Percentiles rank a stretch among this genome's conserved stretches.
These are phyloP conservation scores for Rhynchotus rufescens DNA, from an alignment of 2,797 vertebrate species.

Conservation along the genomic window DNA sequence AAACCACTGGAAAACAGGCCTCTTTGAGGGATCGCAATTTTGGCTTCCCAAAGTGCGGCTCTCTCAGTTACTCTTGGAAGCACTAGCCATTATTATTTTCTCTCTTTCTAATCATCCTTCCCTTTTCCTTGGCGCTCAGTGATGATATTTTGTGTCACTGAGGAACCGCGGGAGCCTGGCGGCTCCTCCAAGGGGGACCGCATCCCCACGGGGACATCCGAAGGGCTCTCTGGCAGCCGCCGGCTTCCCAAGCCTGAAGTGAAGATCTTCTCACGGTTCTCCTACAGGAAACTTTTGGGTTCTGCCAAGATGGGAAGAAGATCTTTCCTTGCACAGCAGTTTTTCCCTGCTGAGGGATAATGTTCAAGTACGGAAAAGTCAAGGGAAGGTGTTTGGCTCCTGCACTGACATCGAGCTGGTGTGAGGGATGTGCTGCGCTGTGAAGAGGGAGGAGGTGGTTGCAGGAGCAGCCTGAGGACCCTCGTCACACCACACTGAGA, in stretches of 20 bases:
- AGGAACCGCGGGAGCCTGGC: not conserved
- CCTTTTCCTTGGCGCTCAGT: rapidly evolving
- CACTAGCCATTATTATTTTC: slow-evolving; percentile 31
- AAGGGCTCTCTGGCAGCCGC: not conserved
- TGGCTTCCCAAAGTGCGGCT: slow-evolving; percentile 46
- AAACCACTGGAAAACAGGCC: slow-evolving; percentile 46
- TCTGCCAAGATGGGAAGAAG: not conserved
- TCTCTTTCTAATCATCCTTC: not conserved
- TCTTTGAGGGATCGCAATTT: slow-evolving; percentile 11
- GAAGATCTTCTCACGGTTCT: not conserved
- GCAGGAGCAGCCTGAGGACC: not conserved
- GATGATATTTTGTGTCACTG: not conserved
- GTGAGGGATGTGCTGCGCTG: not conserved
- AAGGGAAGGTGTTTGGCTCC: not conserved
- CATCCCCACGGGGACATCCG: rapidly evolving
- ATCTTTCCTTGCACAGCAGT: not conserved
- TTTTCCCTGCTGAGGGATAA: not conserved
- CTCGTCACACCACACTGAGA: not conserved
- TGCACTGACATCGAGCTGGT: not conserved
- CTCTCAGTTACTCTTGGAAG: slow-evolving; percentile 28
- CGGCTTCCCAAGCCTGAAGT: not conserved
- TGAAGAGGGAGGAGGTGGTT: not conserved
- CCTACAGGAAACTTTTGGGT: not conserved
- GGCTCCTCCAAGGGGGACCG: not conserved
- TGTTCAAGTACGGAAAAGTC: not conserved